These are phyloP conservation scores for Corynorhinus townsendii DNA, from an alignment of 2,113 vertebrate genomes.

Conservation along the genomic window DNA sequence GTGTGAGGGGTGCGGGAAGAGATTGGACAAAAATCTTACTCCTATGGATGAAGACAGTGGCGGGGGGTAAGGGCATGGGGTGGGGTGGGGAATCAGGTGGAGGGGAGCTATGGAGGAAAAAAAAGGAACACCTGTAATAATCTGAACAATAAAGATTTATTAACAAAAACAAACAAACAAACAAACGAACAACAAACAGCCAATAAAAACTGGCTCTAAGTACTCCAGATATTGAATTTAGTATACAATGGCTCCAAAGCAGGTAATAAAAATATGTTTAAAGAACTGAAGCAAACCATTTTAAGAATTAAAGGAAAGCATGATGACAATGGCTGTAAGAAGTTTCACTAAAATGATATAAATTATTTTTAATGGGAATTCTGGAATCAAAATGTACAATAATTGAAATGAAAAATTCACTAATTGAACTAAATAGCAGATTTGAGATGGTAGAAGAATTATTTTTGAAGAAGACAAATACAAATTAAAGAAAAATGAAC, in stretches of 20 bases:
- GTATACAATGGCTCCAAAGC: background rate
- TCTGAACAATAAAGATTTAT: no score
- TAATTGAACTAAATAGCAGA: background rate
- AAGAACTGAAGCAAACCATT: background rate
- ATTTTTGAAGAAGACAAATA: background rate
- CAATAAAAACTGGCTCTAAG: background rate
- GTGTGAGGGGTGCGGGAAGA: no score
- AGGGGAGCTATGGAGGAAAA: no score
- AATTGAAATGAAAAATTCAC: background rate
- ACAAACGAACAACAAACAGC: no score
- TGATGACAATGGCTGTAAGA: background rate
- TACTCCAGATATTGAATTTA: background rate
- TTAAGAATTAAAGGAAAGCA: background rate
- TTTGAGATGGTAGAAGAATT: background rate
- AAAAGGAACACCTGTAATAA: no score
- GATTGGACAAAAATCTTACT: no score
- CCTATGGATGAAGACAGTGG: no score
- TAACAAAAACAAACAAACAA: no score
- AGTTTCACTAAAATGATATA: background rate
- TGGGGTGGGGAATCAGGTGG: no score
- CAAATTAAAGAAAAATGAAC: background rate
- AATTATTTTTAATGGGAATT: background rate
- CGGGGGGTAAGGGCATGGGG: no score
- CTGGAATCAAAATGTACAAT: background rate
- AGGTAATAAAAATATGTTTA: background rate